Evolutionary conservation across 2,113 vertebrate species (phyloP).

Genomic region (Acanthochromis polyacanthus): DNA sequence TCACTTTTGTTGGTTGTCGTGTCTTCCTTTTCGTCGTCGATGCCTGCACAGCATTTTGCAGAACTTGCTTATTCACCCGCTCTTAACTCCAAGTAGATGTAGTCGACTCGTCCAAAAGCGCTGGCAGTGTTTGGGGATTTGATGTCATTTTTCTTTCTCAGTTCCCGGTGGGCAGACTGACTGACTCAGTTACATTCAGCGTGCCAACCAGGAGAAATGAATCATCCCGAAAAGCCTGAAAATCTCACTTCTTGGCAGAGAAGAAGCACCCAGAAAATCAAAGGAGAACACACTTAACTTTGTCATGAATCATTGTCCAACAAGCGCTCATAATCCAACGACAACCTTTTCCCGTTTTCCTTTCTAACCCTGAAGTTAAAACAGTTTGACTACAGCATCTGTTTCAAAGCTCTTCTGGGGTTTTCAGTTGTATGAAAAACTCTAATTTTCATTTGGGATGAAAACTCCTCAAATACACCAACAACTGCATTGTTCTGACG

Average conservation of each 20-base stretch:
- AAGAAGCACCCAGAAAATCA: slow-evolving; percentile 7
- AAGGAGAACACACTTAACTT: slow-evolving; percentile 21
- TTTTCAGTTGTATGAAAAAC: too few species aligned
- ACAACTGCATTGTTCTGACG: neutral
- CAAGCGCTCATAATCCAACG: neutral
- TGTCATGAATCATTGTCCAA: slow-evolving; percentile 20
- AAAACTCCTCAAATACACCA: too few species aligned
- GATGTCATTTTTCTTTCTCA: neutral
- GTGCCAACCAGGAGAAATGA: slow-evolving; percentile 23
- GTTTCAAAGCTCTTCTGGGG: neutral
- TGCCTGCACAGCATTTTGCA: neutral
- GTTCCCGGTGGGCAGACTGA: slow-evolving; percentile 7
- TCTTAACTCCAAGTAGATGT: neutral
- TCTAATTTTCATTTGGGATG: too few species aligned
- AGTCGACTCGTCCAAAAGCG: slow-evolving; percentile 9
- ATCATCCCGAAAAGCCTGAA: slow-evolving; percentile 40
- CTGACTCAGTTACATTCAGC: neutral
- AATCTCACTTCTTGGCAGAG: slow-evolving; percentile 30
- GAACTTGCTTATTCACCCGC: neutral
- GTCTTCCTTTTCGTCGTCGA: neutral
- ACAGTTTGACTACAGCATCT: neutral
- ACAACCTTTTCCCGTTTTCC: neutral
- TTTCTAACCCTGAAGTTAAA: neutral
- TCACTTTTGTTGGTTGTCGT: neutral
- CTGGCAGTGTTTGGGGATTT: slow-evolving; percentile 12